Evolutionary conservation across 1,140 invertebrate genomes (phyloP), one percentile per base, ranked within the genome.

Genomic region (Gryon sp.): DNA sequence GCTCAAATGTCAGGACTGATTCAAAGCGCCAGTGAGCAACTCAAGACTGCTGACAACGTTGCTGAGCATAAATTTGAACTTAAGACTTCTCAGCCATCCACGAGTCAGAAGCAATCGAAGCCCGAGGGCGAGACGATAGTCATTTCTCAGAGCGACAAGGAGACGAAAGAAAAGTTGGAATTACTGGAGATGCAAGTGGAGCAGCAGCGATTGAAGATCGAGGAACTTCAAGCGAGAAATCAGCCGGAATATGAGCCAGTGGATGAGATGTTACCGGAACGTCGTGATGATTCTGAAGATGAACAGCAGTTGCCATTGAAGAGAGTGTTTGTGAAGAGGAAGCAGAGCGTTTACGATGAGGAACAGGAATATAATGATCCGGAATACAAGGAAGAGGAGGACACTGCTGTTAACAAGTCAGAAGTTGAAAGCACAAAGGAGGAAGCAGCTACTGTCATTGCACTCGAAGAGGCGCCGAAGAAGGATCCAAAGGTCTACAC

Each of bases 301-400:
- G 88, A 89, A 11, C 88, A 88, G 20, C 85, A 88, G 30, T 46
- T 89, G 11, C 88, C 88, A 2, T 53, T 89, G 1, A 89, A 89
- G 20, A 79, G 88, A 30, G 88, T 89, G 0, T 89, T 89, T 16
- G 87, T 88, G 3, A 89, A 89, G 28, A 80, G 86, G 40, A 89
- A 89, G 43, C 85, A 88, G 26, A 87, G 88, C 16, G 84, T 89
- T 68, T 89, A 88, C 9, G 88, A 89, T 7, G 88, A 89, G 32
- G 88, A 87, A 19, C 80, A 84, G 4, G 87, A 87, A 22, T 89
- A 89, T 14, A 79, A 84, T 19, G 86, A 88, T 3, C 74, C 78
- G 60, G 80, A 28, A 11, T 9, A 5, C 1, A 70, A 40, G 12
- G 36, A 57, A 18, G 72, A 70, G 11, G 72, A 53, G 11, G 11